Evolutionary conservation across 2,888 invertebrate genomes (phyloP).

Genomic region (Xylophagus ater): DNA sequence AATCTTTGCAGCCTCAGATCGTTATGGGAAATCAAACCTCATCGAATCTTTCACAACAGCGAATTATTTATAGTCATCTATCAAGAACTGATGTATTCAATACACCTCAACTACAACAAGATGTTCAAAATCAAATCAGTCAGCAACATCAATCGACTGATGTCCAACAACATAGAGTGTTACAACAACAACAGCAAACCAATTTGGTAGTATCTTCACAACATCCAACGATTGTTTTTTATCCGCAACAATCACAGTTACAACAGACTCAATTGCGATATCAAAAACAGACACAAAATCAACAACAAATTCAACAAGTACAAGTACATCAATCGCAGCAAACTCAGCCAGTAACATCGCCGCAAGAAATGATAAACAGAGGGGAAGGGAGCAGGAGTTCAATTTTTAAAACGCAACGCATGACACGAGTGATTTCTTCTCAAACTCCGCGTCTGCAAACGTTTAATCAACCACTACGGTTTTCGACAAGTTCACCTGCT

Average conservation of each 20-base stretch:
- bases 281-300: constrained; percentile 17
- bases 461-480: constrained; percentile 1
- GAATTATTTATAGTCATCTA: constrained; percentile 27
- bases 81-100: constrained; percentile 12
- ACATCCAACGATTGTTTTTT: constrained; percentile 16
- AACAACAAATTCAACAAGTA: constrained; percentile 15
- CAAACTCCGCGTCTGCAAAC: constrained; percentile 7
- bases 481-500: constrained; percentile 15
- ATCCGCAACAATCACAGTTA: constrained; percentile 19
- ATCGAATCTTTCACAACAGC: constrained; percentile 12
- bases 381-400: too few relatives aligned
- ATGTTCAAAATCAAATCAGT: constrained; percentile 12
- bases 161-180: constrained; percentile 26
- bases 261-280: constrained; percentile 16
- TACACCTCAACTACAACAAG: constrained; percentile 9
- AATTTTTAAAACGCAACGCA: constrained; percentile 1
- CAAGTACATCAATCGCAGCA: constrained; percentile 6
- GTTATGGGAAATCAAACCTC: constrained; percentile 30
- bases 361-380: too few relatives aligned
- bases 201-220: constrained; percentile 18
- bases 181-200: constrained; percentile 11
- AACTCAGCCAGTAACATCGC: constrained; percentile 4
- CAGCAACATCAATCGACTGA: constrained; percentile 19
- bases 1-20: constrained; percentile 31
- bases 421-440: neutral